These are phyloP conservation scores for Odontothrips loti DNA, from an alignment of 2,888 invertebrate species.

Conservation along the genomic window DNA sequence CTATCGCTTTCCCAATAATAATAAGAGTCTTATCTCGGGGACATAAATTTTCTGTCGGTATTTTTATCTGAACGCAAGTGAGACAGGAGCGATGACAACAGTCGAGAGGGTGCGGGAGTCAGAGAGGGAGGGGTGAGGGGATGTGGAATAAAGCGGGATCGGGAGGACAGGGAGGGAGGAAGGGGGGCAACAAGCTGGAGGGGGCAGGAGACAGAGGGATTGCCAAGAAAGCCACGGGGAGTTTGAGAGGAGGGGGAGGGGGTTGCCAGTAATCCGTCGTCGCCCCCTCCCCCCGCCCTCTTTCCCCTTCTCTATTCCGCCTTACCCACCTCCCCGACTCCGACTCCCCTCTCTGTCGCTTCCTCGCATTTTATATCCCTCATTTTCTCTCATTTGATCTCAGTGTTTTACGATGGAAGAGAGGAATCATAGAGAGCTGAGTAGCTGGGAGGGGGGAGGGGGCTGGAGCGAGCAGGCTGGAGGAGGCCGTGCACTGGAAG, in stretches of 20 bases:
- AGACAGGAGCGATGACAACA: background rate
- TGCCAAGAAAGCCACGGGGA: background rate
- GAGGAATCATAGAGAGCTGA: conserved; percentile 11
- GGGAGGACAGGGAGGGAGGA: background rate
- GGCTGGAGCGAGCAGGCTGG: no score
- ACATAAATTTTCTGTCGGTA: background rate
- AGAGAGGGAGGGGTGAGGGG: conserved; percentile 12
- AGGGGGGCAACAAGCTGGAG: background rate
- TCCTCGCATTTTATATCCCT: conserved; percentile 18
- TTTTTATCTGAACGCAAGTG: background rate
- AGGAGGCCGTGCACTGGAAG: no score
- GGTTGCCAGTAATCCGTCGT: conserved; percentile 3
- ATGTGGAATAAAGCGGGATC: background rate
- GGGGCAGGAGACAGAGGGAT: background rate
- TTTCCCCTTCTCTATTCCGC: no score
- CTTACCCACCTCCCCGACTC: no score
- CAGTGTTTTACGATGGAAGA: conserved; percentile 15
- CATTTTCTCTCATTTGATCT: conserved; percentile 24
- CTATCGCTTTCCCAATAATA: conserved; percentile 1
- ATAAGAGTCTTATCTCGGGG: background rate
- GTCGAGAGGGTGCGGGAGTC: background rate
- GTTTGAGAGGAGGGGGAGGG: background rate
- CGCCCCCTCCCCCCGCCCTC: background rate
- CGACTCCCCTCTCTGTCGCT: background rate
- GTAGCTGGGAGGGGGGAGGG: background rate